Percentiles rank a stretch among this genome's conserved stretches.
These are phyloP conservation scores for Synergus japonicus DNA, from an alignment of 2,888 invertebrate species.

Conservation along the genomic window DNA sequence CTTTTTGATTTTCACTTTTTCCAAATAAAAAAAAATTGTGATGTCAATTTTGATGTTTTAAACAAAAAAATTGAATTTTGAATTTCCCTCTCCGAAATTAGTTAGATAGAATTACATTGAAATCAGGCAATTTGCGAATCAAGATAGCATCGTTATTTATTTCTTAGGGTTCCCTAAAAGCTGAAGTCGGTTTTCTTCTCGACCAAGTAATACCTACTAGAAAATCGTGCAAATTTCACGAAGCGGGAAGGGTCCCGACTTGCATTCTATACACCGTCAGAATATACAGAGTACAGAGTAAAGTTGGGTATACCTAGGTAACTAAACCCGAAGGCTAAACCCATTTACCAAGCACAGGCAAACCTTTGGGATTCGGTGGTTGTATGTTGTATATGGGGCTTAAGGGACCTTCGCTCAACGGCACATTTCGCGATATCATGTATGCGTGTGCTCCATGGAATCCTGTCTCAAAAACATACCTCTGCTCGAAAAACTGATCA, in stretches of 20 bases:
- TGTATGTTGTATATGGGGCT: slow-evolving; percentile 44
- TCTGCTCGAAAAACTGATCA: too few relatives aligned
- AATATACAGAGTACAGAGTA: background rate
- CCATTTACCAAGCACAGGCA: slow-evolving; percentile 42
- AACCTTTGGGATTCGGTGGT: slow-evolving; percentile 48
- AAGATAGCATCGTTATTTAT: slow-evolving; percentile 18
- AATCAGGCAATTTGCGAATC: background rate
- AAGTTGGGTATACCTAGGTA: background rate
- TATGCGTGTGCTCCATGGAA: slow-evolving; percentile 8
- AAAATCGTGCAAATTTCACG: background rate
- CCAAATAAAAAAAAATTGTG: too few relatives aligned
- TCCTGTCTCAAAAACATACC: too few relatives aligned
- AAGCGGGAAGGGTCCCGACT: background rate
- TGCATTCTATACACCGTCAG: background rate
- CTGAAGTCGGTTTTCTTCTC: background rate
- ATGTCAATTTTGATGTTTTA: too few relatives aligned
- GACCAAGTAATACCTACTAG: background rate
- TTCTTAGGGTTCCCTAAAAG: background rate
- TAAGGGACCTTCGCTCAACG: slow-evolving; percentile 44
- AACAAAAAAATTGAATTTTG: background rate
- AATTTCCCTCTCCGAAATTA: slow-evolving; percentile 7
- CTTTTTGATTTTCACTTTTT: too few relatives aligned
- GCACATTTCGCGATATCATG: slow-evolving; percentile 40
- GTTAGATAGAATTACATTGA: background rate
- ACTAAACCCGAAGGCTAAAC: slow-evolving; percentile 24